Percentiles rank a stretch among this genome's conserved stretches.
Conservation (phyloP, 2,113 vertebrate species). For the Zootoca vivipara region DNA sequence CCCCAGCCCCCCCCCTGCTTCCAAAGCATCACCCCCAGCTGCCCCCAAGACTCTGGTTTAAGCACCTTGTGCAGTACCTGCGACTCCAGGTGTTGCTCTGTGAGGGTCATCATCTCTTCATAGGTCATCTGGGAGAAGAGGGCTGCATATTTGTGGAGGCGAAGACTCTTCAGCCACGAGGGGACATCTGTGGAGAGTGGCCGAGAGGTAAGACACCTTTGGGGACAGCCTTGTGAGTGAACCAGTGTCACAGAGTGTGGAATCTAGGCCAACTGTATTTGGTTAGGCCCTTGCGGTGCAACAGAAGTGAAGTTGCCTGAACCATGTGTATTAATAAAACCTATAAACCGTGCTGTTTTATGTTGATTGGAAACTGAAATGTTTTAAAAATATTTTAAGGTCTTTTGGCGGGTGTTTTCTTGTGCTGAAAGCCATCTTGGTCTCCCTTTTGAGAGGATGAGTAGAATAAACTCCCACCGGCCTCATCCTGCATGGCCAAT, state of each 20-base stretch:
- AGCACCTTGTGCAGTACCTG: slow-evolving; percentile 76
- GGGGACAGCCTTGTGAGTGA: not conserved
- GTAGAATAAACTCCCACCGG: too few species aligned
- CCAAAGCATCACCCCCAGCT: not conserved
- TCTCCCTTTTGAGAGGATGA: too few species aligned
- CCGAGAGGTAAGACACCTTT: not conserved
- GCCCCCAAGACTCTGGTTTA: not conserved
- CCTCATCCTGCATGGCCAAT: too few species aligned
- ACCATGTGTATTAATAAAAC: too few species aligned
- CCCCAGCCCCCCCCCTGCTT: not conserved
- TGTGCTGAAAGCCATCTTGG: too few species aligned
- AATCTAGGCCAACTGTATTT: not conserved
- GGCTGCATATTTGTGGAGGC: slow-evolving; percentile 93
- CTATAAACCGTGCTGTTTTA: too few species aligned
- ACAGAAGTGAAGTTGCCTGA: too few species aligned
- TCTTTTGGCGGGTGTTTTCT: too few species aligned
- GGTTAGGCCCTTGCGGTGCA: too few species aligned
- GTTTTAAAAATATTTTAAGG: too few species aligned
- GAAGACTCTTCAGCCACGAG: slow-evolving; percentile 93
- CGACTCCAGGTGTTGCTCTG: slow-evolving; percentile 92
- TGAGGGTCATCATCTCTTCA: slow-evolving; percentile 96
- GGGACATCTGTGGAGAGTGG: slow-evolving; percentile 82
- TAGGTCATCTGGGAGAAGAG: slow-evolving; percentile 96
- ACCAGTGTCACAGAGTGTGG: not conserved
- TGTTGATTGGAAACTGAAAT: too few species aligned